Evolutionary conservation across 1,140 invertebrate species (phyloP), one percentile per base, ranked within the genome.

Genomic region (Bilobella aurantiaca): DNA sequence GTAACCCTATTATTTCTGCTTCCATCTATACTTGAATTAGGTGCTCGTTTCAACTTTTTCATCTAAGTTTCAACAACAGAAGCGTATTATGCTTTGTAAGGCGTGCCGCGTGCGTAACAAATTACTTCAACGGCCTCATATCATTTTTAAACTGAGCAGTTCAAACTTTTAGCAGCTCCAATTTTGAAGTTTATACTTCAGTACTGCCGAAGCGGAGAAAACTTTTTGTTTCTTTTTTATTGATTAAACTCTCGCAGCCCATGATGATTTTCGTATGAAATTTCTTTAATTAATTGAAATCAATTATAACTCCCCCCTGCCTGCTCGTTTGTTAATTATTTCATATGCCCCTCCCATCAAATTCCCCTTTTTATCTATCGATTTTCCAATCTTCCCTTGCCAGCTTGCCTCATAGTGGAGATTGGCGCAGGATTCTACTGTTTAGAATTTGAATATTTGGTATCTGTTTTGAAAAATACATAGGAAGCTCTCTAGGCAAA

Each of bases 401-500:
- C n/a, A n/a, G n/a, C n/a, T n/a, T n/a, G n/a, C n/a, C n/a, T n/a
- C n/a, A n/a, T n/a, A n/a, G n/a, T n/a, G n/a, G n/a, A n/a, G n/a
- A n/a, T n/a, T n/a, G n/a, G n/a, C n/a, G n/a, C n/a, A n/a, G n/a
- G n/a, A n/a, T n/a, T 53, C 25, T 8, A 53, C 14, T 53, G 23
- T 53, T 53, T 53, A 18, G 12, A 53, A 53, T 53, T 53, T 53
- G 49, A 53, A 53, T 53, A 53, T 53, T 53, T 53, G 5, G 12
- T 53, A 23, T 53, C 23, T 53, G 23, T 12, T 5, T 53, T 8
- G 12, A 23, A 53, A 42, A 42, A 42, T n/a, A n/a, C n/a, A n/a
- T n/a, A 42, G 34, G 12, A 23, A 23, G 25, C 21, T 53, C 21
- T 42, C 49, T 14, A 57, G 69, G 64, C 49, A 57, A 71, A 65